Evolutionary conservation across 2,888 invertebrate genomes (phyloP).

Genomic region (Petrolisthes cinctipes): DNA sequence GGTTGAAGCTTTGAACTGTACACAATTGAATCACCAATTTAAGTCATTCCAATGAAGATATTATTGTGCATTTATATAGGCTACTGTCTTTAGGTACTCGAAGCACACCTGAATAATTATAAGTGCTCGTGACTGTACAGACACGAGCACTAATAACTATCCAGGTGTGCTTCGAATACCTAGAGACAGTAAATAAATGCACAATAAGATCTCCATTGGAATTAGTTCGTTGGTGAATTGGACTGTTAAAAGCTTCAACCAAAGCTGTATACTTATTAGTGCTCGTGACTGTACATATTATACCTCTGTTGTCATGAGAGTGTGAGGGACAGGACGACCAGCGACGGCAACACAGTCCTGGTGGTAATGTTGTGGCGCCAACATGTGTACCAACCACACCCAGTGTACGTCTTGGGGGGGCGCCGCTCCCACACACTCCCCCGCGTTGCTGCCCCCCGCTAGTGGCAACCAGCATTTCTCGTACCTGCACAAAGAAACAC

Average conservation of each 20-base stretch:
- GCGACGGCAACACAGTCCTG: conserved; percentile 35
- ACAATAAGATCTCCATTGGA: too few species aligned
- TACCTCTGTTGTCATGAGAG: conserved; percentile 44
- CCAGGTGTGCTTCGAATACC: not conserved
- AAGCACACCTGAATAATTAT: too few species aligned
- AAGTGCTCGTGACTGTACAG: too few species aligned
- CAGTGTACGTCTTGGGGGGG: conserved; percentile 64
- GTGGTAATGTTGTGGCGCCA: conserved; percentile 61
- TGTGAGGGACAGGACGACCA: conserved; percentile 40
- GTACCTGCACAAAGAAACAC: conserved; percentile 38
- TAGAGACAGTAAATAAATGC: not conserved
- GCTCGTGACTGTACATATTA: not conserved
- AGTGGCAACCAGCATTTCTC: conserved; percentile 58
- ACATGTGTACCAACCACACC: conserved; percentile 66
- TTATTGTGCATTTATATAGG: too few species aligned
- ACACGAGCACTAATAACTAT: too few species aligned
- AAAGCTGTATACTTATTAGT: too few species aligned
- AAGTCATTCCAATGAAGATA: too few species aligned
- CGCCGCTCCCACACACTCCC: conserved; percentile 27
- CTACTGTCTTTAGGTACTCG: too few species aligned
- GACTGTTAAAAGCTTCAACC: too few species aligned
- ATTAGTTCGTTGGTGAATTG: too few species aligned
- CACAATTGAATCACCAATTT: too few species aligned
- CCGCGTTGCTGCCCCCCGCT: not conserved
- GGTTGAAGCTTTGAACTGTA: too few species aligned